These are phyloP conservation scores for Nycticorax nycticorax DNA, from an alignment of 2,113 vertebrate species.

Conservation along the genomic window DNA sequence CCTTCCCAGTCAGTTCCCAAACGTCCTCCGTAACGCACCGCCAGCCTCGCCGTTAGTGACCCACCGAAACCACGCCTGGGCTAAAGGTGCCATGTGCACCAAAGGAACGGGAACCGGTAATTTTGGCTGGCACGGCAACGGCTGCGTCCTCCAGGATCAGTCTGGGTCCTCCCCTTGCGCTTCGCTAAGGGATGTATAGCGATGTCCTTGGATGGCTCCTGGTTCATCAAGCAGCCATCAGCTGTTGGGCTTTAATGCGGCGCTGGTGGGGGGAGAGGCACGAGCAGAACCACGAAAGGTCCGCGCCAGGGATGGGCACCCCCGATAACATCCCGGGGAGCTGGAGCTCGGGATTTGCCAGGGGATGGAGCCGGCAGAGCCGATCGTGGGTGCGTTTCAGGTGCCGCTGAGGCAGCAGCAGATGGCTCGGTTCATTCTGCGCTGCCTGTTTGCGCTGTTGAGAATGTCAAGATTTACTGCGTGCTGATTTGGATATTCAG, in stretches of 20 bases:
- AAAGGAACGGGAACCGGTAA: neutral
- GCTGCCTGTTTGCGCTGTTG: neutral
- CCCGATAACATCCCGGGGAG: neutral
- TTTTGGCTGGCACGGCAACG: neutral
- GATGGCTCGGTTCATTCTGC: neutral
- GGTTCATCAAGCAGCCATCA: neutral
- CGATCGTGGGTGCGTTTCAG: rapidly evolving
- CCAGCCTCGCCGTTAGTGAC: neutral
- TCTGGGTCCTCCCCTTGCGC: neutral
- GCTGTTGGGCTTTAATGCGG: neutral
- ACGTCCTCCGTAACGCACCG: neutral
- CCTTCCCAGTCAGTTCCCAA: neutral
- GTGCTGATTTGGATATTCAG: neutral
- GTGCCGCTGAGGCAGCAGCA: neutral
- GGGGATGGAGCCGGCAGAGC: neutral
- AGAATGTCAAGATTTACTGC: neutral
- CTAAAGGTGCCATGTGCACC: constrained; percentile 6
- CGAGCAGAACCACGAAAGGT: neutral
- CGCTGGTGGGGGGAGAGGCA: too few relatives aligned
- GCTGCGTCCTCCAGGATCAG: neutral
- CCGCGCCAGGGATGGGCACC: neutral
- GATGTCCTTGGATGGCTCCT: neutral
- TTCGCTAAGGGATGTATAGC: neutral
- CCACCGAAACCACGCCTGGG: neutral
- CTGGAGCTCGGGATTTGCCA: neutral